These are phyloP conservation scores for Flexamia atlantica DNA, from an alignment of 2,888 invertebrate species.

Conservation along the genomic window DNA sequence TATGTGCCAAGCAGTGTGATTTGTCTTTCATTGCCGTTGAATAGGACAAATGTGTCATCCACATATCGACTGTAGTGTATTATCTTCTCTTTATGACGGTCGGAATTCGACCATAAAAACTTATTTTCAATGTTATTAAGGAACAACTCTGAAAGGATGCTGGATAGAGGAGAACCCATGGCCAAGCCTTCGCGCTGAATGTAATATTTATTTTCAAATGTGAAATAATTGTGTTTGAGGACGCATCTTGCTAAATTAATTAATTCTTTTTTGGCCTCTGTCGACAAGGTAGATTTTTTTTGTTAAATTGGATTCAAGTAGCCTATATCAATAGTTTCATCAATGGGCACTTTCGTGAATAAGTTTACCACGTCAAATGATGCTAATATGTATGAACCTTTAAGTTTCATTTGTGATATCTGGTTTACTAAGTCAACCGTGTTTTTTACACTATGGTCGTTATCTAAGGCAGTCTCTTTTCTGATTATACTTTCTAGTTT, in stretches of 20 bases:
- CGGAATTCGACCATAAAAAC: background rate
- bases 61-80: background rate
- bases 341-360: background rate
- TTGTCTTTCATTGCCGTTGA: background rate
- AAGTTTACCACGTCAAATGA: slow-evolving; percentile 1
- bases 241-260: background rate
- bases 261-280: background rate
- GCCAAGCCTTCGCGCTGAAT: no score
- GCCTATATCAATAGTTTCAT: background rate
- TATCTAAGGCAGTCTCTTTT: slow-evolving; percentile 8
- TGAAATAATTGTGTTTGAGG: background rate
- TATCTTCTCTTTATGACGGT: background rate
- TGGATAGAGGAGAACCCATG: background rate
- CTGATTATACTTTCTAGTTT: slow-evolving; percentile 1
- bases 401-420: background rate
- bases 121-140: background rate
- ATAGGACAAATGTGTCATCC: background rate
- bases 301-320: no score
- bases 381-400: background rate
- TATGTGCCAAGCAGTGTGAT: background rate
- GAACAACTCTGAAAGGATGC: background rate
- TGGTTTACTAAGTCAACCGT: background rate
- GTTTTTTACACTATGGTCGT: slow-evolving; percentile 18
- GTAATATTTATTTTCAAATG: background rate
- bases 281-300: background rate